Evolutionary conservation across 2,113 vertebrate species (phyloP).

Genomic region (Anser cygnoides): DNA sequence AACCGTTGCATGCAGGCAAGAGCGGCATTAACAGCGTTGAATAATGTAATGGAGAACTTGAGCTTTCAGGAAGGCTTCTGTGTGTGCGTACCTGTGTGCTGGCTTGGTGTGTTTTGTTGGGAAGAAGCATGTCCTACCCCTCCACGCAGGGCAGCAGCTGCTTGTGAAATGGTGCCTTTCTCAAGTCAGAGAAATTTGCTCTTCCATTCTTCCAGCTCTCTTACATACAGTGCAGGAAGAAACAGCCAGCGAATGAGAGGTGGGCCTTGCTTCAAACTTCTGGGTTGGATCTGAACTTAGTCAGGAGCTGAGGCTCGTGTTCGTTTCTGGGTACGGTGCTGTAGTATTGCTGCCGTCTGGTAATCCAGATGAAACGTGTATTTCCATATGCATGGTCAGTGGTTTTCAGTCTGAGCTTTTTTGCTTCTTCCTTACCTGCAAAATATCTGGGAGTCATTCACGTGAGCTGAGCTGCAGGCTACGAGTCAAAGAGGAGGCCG

Average conservation of each 20-base stretch:
- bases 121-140: not conserved
- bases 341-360: not conserved
- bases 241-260: not conserved
- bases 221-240: not conserved
- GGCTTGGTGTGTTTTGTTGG: not conserved
- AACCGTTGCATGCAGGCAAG: not conserved
- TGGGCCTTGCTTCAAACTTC: not conserved
- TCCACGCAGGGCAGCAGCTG: not conserved
- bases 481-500: not conserved
- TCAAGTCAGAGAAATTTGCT: not conserved
- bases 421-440: not conserved
- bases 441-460: not conserved
- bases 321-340: not conserved
- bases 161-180: not conserved
- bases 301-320: not conserved
- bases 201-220: not conserved
- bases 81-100: not conserved
- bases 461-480: not conserved
- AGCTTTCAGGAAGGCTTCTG: not conserved
- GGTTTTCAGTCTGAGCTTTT: not conserved
- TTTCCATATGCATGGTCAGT: not conserved
- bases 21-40: not conserved
- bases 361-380: accelerated
- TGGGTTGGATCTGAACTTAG: not conserved
- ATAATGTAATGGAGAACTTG: not conserved